Evolutionary conservation across 2,113 vertebrate species (phyloP), one percentile per base, ranked within the genome.

Genomic region (Megatriorchis doriae): DNA sequence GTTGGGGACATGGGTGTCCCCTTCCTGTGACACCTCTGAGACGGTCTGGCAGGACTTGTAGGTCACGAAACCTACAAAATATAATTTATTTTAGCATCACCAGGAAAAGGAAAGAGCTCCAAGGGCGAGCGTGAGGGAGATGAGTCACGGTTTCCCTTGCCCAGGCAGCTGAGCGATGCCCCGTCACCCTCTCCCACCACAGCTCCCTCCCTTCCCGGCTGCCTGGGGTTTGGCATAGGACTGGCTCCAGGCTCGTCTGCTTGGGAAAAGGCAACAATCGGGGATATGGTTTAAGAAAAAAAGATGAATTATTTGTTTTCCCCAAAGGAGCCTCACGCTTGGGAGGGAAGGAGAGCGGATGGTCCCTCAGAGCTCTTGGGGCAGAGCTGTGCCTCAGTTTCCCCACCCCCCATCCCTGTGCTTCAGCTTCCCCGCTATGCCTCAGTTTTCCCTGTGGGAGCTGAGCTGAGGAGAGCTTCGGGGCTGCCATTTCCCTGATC

Each of bases 161-260:
- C 52, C 1, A 4, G 16, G 68, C 58, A 87, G 29, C 59, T 4
- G 50, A 40, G 52, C 2, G 4, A 10, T 86, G 61, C 66, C 90
- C 75, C 3, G 0, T 25, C 17, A 5, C 52, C 62, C 21, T 48
- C 68, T 91, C 65, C 59, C 70, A 42, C 36, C 2, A 0, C 2
- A 0, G 10, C 53, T 84, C 32, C 42, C 22, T 61, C 58, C 38
- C 20, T 63, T 80, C 67, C 53, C 0, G 0, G 7, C 68, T 55
- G 48, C 53, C 70, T 40, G 59, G 34, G 18, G 3, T n/a, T 55
- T 38, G 58, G 21, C 59, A 48, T 1, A 2, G 21, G 25, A 14
- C 27, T 65, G 55, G 12, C 56, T 79, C n/a, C 0, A 0, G 26
- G 31, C 34, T 81, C 4, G 0, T 21, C 31, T 0, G 2, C 20